These are phyloP conservation scores for Spilosoma lubricipeda DNA, from an alignment of 2,888 invertebrate genomes.

Conservation along the genomic window DNA sequence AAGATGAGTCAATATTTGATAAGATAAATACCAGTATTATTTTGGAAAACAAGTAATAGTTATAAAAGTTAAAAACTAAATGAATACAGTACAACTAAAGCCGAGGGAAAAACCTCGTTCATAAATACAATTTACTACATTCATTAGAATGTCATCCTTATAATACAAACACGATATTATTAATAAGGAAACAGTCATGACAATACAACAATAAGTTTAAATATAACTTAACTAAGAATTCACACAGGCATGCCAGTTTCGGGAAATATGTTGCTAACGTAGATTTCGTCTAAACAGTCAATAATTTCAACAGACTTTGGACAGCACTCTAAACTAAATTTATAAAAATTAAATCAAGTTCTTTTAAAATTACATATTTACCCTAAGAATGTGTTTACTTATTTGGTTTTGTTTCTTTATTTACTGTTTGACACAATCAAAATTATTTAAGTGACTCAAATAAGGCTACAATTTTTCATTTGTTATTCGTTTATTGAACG, in stretches of 20 bases:
- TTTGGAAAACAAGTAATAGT: not conserved
- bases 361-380: no score
- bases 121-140: not conserved
- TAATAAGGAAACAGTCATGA: not conserved
- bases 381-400: no score
- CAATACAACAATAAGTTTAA: conserved; percentile 6
- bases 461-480: no score
- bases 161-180: not conserved
- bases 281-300: not conserved
- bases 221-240: conserved; percentile 9
- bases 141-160: not conserved
- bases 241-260: conserved; percentile 9
- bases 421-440: no score
- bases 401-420: no score
- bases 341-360: no score
- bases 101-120: not conserved
- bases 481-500: no score
- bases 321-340: not conserved
- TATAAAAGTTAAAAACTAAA: not conserved
- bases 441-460: no score
- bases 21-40: not conserved
- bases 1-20: not conserved
- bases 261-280: not conserved
- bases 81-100: not conserved
- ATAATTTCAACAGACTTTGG: not conserved